These are phyloP conservation scores for Eupithecia inturbata DNA, from an alignment of 2,888 invertebrate species.

Conservation along the genomic window DNA sequence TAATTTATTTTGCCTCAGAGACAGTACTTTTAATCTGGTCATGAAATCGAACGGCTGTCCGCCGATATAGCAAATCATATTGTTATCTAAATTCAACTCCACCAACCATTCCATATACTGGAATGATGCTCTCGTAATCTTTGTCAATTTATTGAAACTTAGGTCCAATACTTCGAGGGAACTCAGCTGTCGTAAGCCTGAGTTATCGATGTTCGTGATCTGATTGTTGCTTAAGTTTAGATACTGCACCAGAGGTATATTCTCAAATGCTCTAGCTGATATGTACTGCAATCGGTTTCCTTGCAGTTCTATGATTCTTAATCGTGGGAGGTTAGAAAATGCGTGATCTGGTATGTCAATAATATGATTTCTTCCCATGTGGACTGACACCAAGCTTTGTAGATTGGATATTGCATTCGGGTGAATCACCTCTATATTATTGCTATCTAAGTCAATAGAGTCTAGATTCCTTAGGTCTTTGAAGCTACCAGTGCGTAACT, in stretches of 20 bases:
- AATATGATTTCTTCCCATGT: constrained; percentile 89
- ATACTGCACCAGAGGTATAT: constrained; percentile 90
- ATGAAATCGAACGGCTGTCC: constrained; percentile 92
- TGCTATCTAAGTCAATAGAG: constrained; percentile 91
- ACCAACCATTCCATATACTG: constrained; percentile 93
- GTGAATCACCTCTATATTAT: constrained; percentile 90
- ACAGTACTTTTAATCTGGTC: constrained; percentile 92
- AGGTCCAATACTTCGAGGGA: constrained; percentile 94
- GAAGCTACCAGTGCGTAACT: constrained; percentile 89
- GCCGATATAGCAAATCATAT: constrained; percentile 91
- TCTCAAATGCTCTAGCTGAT: constrained; percentile 89
- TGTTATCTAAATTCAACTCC: constrained; percentile 93
- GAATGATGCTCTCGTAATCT: constrained; percentile 87
- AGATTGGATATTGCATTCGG: constrained; percentile 88
- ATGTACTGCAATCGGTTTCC: constrained; percentile 90
- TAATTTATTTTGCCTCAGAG: constrained; percentile 90
- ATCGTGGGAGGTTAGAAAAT: constrained; percentile 89
- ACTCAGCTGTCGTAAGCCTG: constrained; percentile 88
- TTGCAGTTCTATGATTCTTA: constrained; percentile 90
- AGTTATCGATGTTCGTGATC: constrained; percentile 88
- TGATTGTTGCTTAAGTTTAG: constrained; percentile 93
- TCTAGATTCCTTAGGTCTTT: constrained; percentile 88
- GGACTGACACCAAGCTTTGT: constrained; percentile 87
- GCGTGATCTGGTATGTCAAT: constrained; percentile 89
- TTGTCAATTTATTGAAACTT: constrained; percentile 90